These are phyloP conservation scores for Polymixis flavicincta DNA, from an alignment of 2,888 invertebrate species.

Conservation along the genomic window DNA sequence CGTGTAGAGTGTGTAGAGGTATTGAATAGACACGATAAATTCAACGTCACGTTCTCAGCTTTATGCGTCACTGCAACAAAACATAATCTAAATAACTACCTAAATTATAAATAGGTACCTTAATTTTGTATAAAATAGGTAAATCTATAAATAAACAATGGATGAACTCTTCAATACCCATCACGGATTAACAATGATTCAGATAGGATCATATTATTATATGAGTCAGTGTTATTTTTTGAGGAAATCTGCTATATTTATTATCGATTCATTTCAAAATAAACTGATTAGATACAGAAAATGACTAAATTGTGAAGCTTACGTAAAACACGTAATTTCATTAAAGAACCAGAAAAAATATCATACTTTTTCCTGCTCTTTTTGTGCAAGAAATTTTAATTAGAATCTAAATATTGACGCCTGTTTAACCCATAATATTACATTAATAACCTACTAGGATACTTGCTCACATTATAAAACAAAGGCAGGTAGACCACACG, in stretches of 20 bases:
- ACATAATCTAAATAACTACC: neutral
- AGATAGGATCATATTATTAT: conserved; percentile 10
- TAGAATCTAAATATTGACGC: neutral
- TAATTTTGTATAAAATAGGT: neutral
- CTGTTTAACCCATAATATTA: neutral
- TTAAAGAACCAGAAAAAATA: neutral
- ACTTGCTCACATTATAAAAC: no score
- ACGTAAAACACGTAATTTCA: conserved; percentile 1
- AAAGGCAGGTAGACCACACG: no score
- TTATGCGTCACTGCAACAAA: neutral
- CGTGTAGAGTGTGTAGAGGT: neutral
- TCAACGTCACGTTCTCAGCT: neutral
- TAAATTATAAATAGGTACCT: neutral
- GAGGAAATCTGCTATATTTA: conserved; percentile 6
- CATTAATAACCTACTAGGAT: no score
- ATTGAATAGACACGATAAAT: neutral
- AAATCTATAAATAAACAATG: conserved; percentile 9
- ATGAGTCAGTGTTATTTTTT: conserved; percentile 40
- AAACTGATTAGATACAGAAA: conserved; percentile 36
- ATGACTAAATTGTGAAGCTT: conserved; percentile 7
- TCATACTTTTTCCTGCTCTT: conserved; percentile 21
- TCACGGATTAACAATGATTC: conserved; percentile 17
- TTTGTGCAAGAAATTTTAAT: conserved; percentile 7
- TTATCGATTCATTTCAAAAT: conserved; percentile 24
- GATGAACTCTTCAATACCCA: conserved; percentile 18